Evolutionary conservation across 1,140 invertebrate species (phyloP), one percentile per base, ranked within the genome.

Genomic region (Arctopsyche grandis): DNA sequence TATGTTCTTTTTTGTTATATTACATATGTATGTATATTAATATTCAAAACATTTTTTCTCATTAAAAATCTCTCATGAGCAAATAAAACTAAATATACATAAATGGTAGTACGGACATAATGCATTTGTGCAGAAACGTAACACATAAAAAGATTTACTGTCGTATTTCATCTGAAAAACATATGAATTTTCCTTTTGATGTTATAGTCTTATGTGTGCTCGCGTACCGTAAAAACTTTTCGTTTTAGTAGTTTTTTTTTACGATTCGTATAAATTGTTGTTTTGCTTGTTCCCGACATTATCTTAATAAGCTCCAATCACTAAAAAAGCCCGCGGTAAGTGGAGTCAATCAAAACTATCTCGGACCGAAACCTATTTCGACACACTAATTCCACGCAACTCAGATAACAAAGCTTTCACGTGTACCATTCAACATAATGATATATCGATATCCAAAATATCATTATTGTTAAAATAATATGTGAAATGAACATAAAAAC

Each of bases 241-340:
- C n/a, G 24, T 24, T 66, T 66, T 29, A 66, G 63, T 66, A 26
- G 21, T 24, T 26, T 66, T 66, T 46, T 14, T 66, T 66, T 66
- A 66, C 21, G 63, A 22, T 66, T 26, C 9, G 63, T 29, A 12
- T 16, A 52, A 52, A 52, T 16, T 26, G 24, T n/a, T 66, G 63
- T 66, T 66, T 66, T 29, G 21, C 21, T 12, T 26, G 19, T 26
- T 24, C 24, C 63, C 12, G 22, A 29, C 63, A 66, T 66, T 66
- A 66, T 66, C 24, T 66, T 66, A 26, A 66, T 66, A 66, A 66
- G 24, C 63, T 24, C 9, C n/a, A n/a, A 66, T 66, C 10, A 26
- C 24, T n/a, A n/a, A 66, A 12, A 29, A 66, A 66, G 24, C 63
- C 9, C 63, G 9, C 21, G 9, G 22, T 22, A 66, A 66, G 16